Percentiles rank a stretch among this genome's conserved stretches.
Evolutionary conservation across 2,113 vertebrate genomes (phyloP).

Genomic region (Mesocricetus auratus): DNA sequence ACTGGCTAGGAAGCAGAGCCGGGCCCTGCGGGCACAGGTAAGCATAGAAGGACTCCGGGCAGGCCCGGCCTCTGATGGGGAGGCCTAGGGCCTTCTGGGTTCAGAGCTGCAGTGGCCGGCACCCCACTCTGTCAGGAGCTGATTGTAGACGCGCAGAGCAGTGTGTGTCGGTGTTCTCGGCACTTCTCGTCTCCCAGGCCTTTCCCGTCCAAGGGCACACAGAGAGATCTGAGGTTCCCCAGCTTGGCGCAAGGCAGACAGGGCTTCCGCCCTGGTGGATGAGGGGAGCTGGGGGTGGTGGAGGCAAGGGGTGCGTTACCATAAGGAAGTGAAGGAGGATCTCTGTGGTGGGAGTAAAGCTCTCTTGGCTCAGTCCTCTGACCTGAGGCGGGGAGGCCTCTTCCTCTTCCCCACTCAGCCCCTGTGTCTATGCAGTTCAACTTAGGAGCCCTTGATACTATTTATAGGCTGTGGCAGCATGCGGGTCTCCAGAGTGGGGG

Average conservation of each 20-base stretch:
- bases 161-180: background rate
- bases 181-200: background rate
- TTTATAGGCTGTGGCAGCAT: background rate
- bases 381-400: background rate
- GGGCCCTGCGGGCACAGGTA: constrained; percentile 59
- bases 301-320: background rate
- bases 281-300: background rate
- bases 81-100: background rate
- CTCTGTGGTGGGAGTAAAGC: background rate
- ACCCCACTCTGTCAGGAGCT: background rate
- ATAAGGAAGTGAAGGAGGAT: background rate
- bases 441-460: background rate
- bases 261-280: background rate
- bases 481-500: background rate
- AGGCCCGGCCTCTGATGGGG: background rate
- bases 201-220: background rate
- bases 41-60: rapidly evolving
- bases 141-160: background rate
- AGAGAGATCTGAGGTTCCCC: background rate
- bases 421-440: background rate
- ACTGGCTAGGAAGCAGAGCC: constrained; percentile 69
- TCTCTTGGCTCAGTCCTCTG: background rate
- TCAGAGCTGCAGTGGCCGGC: background rate
- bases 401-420: constrained; percentile 31
- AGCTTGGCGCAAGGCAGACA: background rate